phyloP scores from a whole-genome alignment of 2,888 invertebrate species.

The Icerya purchasi region DNA sequence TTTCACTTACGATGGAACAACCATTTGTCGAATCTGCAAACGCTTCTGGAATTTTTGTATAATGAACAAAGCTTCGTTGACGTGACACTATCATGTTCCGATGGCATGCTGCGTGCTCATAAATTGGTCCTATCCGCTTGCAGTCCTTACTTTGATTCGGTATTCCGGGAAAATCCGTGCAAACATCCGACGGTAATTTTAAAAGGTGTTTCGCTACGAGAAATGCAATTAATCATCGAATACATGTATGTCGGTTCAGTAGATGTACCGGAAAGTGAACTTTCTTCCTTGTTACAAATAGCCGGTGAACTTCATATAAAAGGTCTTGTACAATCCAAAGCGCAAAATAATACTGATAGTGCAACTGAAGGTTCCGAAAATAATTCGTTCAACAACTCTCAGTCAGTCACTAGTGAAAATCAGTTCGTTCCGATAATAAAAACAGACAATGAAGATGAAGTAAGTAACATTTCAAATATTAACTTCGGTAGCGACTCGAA shows the following conservation, averaged over 20 bases:
- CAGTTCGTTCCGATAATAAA: no score
- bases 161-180: conserved; percentile 50
- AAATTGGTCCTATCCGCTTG: conserved; percentile 90
- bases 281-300: conserved; percentile 40
- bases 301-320: conserved; percentile 44
- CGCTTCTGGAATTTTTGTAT: conserved; percentile 44
- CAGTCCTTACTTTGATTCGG: conserved; percentile 72
- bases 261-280: conserved; percentile 39
- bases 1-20: conserved; percentile 50
- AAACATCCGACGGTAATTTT: conserved; percentile 51
- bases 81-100: conserved; percentile 46
- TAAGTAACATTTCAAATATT: no score
- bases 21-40: conserved; percentile 46
- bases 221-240: conserved; percentile 42
- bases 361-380: not conserved
- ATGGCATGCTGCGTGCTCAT: conserved; percentile 58
- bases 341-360: conserved; percentile 5
- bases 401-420: not conserved
- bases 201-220: conserved; percentile 37
- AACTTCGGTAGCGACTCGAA: no score
- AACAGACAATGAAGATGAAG: not conserved
- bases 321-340: conserved; percentile 24
- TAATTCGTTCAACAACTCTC: not conserved
- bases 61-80: conserved; percentile 46
- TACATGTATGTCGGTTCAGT: conserved; percentile 51